Evolutionary conservation across 2,888 invertebrate genomes (phyloP).

Genomic region (Synergus laeviventris): DNA sequence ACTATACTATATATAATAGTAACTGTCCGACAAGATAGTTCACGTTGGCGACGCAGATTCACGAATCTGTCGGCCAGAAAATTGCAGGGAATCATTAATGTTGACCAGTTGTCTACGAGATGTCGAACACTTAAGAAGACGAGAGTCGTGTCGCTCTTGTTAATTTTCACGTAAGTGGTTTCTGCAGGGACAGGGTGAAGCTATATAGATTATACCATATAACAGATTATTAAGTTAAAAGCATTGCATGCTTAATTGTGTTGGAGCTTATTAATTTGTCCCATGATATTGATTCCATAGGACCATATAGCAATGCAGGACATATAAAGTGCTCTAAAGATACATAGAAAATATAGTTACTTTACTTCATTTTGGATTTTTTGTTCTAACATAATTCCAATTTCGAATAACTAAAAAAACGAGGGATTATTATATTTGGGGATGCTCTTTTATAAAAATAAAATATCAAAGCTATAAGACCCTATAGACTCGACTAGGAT

Average conservation of each 20-base stretch:
- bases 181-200: neutral
- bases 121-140: neutral
- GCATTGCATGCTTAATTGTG: no score
- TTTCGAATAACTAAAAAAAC: no score
- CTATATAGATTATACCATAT: neutral
- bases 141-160: neutral
- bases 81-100: slow-evolving; percentile 56
- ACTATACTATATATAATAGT: neutral
- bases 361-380: no score
- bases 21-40: slow-evolving; percentile 46
- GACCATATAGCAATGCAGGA: no score
- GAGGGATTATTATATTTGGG: neutral
- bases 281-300: no score
- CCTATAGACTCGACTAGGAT: no score
- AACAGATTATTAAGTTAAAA: no score
- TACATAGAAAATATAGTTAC: no score
- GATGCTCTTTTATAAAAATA: slow-evolving; percentile 7
- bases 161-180: neutral
- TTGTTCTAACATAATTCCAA: no score
- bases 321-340: no score
- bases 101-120: neutral
- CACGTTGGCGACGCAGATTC: slow-evolving; percentile 63
- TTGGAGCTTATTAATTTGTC: no score
- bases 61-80: slow-evolving; percentile 68
- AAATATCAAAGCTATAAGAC: neutral